Conservation (phyloP, 2,113 vertebrate species). For the Clarias magur region DNA sequence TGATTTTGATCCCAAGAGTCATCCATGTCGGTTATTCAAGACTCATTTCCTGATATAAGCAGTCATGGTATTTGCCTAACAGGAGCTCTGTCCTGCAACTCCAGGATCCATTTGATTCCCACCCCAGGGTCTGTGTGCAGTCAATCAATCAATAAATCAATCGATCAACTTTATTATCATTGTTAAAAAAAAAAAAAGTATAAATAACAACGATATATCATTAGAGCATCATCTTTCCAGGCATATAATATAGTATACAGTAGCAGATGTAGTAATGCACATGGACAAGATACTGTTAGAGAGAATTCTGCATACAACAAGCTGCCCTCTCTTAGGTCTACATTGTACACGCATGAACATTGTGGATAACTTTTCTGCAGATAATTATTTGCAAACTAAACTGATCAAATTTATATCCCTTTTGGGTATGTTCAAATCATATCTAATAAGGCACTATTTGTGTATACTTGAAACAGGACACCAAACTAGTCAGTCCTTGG, state of each 20-base stretch:
- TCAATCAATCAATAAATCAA: too few species aligned
- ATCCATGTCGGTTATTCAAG: background rate
- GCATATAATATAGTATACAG: too few species aligned
- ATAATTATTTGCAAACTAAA: background rate
- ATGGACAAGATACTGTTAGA: too few species aligned
- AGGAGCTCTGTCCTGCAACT: background rate
- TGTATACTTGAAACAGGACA: too few species aligned
- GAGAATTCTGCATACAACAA: background rate
- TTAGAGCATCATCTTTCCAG: too few species aligned
- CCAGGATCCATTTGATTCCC: too few species aligned
- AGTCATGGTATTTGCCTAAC: background rate
- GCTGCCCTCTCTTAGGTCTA: background rate
- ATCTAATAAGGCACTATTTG: too few species aligned
- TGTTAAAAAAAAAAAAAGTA: too few species aligned
- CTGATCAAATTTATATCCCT: background rate
- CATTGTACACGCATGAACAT: background rate
- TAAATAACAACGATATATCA: too few species aligned
- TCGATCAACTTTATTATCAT: too few species aligned
- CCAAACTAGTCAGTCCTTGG: background rate
- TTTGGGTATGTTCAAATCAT: background rate
- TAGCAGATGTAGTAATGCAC: too few species aligned
- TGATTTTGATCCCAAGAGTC: background rate
- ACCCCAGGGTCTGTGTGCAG: too few species aligned
- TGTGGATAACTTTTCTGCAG: background rate
- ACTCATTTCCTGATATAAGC: background rate